These are phyloP conservation scores for Anguilla rostrata DNA, from an alignment of 2,113 vertebrate species.

Conservation along the genomic window DNA sequence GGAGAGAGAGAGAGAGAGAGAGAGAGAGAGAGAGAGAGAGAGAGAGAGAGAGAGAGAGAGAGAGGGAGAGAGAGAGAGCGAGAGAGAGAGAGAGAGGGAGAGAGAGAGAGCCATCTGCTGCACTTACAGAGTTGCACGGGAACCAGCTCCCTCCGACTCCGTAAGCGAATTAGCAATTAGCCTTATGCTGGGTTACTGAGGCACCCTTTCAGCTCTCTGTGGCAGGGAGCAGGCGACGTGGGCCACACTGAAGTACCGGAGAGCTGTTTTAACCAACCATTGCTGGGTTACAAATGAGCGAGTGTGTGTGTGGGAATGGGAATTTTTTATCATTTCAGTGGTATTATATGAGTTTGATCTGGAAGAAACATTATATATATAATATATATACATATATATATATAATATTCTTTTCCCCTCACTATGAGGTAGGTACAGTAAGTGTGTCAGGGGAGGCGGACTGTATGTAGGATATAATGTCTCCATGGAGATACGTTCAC, in stretches of 20 bases:
- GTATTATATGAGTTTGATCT: neutral
- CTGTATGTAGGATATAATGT: neutral
- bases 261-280: neutral
- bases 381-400: neutral
- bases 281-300: neutral
- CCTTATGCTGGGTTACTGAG: slow-evolving; percentile 16
- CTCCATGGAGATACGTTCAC: neutral
- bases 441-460: neutral
- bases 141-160: slow-evolving; percentile 21
- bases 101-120: slow-evolving; percentile 24
- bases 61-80: too few relatives aligned
- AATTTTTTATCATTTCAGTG: neutral
- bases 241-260: neutral
- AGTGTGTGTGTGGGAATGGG: too few relatives aligned
- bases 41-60: too few relatives aligned
- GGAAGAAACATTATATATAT: neutral
- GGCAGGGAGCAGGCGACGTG: neutral
- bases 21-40: too few relatives aligned
- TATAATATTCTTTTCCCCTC: neutral
- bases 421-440: neutral
- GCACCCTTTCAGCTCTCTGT: neutral
- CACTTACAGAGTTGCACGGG: slow-evolving; percentile 11
- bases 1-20: too few relatives aligned
- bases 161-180: slow-evolving; percentile 35
- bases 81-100: too few relatives aligned